These are phyloP conservation scores for Pseudococcus longispinus DNA, from an alignment of 2,888 invertebrate genomes.

Conservation along the genomic window DNA sequence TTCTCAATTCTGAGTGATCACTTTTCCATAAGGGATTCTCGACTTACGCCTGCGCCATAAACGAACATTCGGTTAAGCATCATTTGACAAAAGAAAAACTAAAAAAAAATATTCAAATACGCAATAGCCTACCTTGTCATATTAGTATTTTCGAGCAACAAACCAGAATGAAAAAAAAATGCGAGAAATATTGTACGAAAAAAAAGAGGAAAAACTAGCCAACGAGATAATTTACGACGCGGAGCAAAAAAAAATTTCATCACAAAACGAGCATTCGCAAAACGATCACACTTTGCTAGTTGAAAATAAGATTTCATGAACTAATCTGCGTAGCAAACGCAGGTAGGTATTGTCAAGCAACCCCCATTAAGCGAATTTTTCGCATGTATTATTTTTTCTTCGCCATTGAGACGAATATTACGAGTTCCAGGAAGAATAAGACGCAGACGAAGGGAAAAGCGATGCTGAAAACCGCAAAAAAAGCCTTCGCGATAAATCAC, in stretches of 20 bases:
- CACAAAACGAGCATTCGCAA: neutral
- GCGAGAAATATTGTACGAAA: neutral
- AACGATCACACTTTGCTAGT: neutral
- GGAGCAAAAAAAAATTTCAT: neutral
- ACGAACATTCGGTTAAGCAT: slow-evolving; percentile 16
- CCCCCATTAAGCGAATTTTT: neutral
- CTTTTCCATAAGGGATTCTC: neutral
- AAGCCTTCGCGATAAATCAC: neutral
- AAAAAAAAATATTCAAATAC: slow-evolving; percentile 11
- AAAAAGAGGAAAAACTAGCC: neutral
- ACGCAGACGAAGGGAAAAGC: neutral
- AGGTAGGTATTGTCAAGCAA: neutral
- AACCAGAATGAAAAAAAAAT: neutral
- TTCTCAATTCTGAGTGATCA: no score
- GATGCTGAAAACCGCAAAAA: neutral
- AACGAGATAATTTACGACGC: neutral
- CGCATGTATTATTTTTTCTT: neutral
- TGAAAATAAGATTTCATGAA: no score
- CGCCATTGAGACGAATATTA: no score
- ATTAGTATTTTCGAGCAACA: neutral
- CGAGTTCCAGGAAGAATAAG: neutral
- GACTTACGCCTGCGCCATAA: neutral
- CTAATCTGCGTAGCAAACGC: no score
- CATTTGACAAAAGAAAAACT: neutral
- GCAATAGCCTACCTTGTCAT: slow-evolving; percentile 32